A percentile compares a stretch with the other conserved stretches of the same genome.
phyloP scores from a whole-genome alignment of 2,888 invertebrate genomes.

The Hirtodrosophila histrioides region DNA sequence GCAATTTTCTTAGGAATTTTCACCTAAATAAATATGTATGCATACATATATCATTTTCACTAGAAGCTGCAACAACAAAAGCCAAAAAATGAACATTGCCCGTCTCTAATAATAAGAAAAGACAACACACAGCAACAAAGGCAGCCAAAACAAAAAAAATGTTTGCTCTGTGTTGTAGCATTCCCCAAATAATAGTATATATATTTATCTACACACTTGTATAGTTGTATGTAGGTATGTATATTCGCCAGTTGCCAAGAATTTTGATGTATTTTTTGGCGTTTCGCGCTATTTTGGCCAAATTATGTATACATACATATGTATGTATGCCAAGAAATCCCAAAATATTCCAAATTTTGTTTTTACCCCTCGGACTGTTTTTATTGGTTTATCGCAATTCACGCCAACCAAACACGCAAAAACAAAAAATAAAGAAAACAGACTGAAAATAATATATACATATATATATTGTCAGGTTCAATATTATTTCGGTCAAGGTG shows the following conservation, averaged over 20 bases:
- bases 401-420: not conserved
- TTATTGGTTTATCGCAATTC: slow-evolving; percentile 8
- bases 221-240: slow-evolving; percentile 16
- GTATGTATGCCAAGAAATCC: slow-evolving; percentile 36
- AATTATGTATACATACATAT: slow-evolving; percentile 34
- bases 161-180: slow-evolving; percentile 48
- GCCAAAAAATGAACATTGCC: slow-evolving; percentile 54
- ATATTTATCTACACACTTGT: slow-evolving; percentile 25
- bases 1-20: slow-evolving; percentile 70
- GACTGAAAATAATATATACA: slow-evolving; percentile 2
- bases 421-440: not conserved
- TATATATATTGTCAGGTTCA: slow-evolving; percentile 60
- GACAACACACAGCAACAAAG: slow-evolving; percentile 38
- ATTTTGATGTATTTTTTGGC: slow-evolving; percentile 73
- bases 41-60: slow-evolving; percentile 44
- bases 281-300: slow-evolving; percentile 49
- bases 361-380: slow-evolving; percentile 2
- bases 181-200: slow-evolving; percentile 25
- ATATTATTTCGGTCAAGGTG: slow-evolving; percentile 65
- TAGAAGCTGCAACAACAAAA: slow-evolving; percentile 41
- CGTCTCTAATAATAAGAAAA: slow-evolving; percentile 75
- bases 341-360: slow-evolving; percentile 29
- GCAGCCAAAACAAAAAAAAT: slow-evolving; percentile 44
- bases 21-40: slow-evolving; percentile 56
- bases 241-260: slow-evolving; percentile 65